Evolutionary conservation across 2,113 vertebrate species (phyloP).

Genomic region (Alosa alosa): DNA sequence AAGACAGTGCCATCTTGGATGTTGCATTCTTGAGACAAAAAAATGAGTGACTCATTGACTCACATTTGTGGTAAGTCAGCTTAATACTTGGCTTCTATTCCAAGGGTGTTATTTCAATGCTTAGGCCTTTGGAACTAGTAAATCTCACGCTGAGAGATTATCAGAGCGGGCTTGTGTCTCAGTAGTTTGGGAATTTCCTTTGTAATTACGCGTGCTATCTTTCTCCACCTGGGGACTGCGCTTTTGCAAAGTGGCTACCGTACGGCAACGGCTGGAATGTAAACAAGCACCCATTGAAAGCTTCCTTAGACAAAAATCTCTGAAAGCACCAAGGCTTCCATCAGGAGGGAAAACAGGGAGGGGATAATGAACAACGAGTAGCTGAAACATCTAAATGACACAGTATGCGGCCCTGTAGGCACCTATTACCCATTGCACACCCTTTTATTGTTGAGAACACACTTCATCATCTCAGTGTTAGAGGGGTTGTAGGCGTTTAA

Average conservation of each 20-base stretch:
- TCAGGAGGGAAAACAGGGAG: neutral
- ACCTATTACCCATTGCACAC: neutral
- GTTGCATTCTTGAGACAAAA: neutral
- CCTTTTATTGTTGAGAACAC: neutral
- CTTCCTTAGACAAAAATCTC: slow-evolving; percentile 37
- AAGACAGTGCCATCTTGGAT: neutral
- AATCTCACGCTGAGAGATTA: slow-evolving; percentile 52
- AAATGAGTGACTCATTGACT: slow-evolving; percentile 2
- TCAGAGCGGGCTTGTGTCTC: slow-evolving; percentile 48
- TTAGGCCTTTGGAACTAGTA: slow-evolving; percentile 52
- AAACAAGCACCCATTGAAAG: slow-evolving; percentile 50
- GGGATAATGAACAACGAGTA: slow-evolving; percentile 26
- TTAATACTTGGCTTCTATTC: neutral
- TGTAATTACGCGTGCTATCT: slow-evolving; percentile 51
- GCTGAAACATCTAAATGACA: slow-evolving; percentile 8
- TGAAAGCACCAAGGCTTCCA: slow-evolving; percentile 20
- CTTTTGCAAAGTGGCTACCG: slow-evolving; percentile 53
- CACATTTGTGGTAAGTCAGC: neutral
- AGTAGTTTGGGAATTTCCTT: slow-evolving; percentile 54
- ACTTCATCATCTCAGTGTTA: neutral
- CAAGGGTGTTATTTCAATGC: slow-evolving; percentile 53
- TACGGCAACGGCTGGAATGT: slow-evolving; percentile 52
- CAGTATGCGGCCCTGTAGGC: neutral
- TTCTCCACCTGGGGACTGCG: slow-evolving; percentile 52
- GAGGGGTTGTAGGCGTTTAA: neutral